A percentile compares a stretch with the other conserved stretches of the same genome.
Conservation (phyloP, 1,140 invertebrate species). For the Himalopsyche phryganea region DNA sequence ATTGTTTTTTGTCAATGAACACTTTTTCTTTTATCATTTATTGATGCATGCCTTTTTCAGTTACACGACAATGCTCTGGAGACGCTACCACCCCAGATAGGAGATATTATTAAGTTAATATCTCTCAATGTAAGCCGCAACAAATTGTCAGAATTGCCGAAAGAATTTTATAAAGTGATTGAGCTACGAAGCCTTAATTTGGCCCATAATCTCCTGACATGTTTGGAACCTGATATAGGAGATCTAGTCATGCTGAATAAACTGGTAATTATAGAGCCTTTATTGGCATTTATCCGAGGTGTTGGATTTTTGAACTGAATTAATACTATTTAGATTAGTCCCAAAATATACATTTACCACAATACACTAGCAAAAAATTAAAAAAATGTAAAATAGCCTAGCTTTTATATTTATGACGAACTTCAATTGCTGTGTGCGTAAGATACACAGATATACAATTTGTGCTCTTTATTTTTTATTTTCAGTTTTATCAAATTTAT, state of each 20-base stretch:
- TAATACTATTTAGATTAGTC: background rate
- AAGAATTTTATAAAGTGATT: slow-evolving; percentile 61
- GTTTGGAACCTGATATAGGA: slow-evolving; percentile 59
- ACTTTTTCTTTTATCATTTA: no score
- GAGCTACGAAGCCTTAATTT: slow-evolving; percentile 68
- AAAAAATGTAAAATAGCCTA: no score
- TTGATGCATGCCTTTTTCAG: slow-evolving; percentile 44
- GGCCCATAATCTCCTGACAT: slow-evolving; percentile 64
- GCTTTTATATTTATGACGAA: no score
- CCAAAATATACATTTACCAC: no score
- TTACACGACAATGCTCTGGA: slow-evolving; percentile 76
- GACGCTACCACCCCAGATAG: slow-evolving; percentile 71
- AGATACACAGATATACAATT: no score
- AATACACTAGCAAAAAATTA: no score
- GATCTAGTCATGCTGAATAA: slow-evolving; percentile 71
- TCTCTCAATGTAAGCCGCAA: slow-evolving; percentile 80
- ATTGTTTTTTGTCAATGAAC: no score
- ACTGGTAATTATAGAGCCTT: slow-evolving; percentile 49
- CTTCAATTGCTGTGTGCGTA: no score
- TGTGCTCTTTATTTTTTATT: no score
- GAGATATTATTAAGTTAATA: slow-evolving; percentile 67
- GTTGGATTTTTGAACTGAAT: background rate
- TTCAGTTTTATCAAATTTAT: no score
- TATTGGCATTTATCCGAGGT: background rate
- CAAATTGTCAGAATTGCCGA: slow-evolving; percentile 62